Evolutionary conservation across 2,113 vertebrate species (phyloP).

Genomic region (Gavialis gangeticus): DNA sequence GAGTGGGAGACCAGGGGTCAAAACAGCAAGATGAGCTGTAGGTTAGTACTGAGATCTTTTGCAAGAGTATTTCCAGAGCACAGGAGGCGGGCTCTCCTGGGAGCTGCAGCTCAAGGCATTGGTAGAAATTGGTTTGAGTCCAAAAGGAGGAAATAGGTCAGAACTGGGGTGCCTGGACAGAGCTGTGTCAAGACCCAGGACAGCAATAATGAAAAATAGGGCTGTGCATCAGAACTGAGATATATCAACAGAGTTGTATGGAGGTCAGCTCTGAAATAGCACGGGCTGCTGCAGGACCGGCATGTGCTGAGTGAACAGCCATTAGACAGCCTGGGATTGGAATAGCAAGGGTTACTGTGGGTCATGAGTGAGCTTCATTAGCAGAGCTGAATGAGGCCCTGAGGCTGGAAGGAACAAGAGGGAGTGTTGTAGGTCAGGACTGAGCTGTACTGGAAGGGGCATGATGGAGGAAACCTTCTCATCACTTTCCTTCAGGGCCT

Average conservation of each 20-base stretch:
- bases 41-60: background rate
- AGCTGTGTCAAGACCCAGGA: background rate
- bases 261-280: background rate
- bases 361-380: background rate
- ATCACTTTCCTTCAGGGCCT: background rate
- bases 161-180: background rate
- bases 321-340: background rate
- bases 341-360: background rate
- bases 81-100: background rate
- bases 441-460: background rate
- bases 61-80: background rate
- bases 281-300: background rate
- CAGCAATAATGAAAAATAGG: background rate
- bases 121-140: background rate
- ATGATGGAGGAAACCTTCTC: background rate
- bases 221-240: accelerated
- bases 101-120: background rate
- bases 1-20: background rate
- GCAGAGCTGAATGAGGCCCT: background rate
- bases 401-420: background rate
- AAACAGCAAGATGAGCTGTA: background rate
- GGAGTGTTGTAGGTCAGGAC: background rate
- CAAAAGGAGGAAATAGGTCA: background rate
- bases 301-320: background rate
- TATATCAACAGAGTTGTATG: background rate